A percentile compares a stretch with the other conserved stretches of the same genome.
Evolutionary conservation across 2,113 vertebrate species (phyloP).

Genomic region (Pygoscelis antarcticus): DNA sequence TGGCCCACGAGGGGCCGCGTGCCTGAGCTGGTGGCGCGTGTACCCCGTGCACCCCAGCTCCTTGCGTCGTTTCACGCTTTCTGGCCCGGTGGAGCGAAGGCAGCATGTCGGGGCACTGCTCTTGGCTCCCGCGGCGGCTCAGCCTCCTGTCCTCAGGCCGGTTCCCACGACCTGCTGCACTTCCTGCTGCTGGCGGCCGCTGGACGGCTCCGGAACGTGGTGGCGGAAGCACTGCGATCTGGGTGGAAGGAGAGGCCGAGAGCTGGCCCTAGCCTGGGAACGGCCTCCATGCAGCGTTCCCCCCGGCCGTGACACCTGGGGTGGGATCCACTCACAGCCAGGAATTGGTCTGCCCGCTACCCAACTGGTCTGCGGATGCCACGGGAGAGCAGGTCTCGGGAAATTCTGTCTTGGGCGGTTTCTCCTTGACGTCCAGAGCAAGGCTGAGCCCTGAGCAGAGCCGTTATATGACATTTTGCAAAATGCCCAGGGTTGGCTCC

Average conservation of each 20-base stretch:
- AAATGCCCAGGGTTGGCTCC: background rate
- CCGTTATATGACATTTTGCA: background rate
- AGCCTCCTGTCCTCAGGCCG: background rate
- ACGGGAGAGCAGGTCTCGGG: background rate
- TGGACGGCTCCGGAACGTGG: background rate
- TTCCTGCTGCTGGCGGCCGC: background rate
- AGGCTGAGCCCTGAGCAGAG: background rate
- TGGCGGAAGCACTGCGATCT: background rate
- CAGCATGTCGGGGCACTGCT: rapidly evolving
- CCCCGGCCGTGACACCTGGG: rapidly evolving
- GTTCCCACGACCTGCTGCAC: slow-evolving; percentile 35
- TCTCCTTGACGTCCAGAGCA: background rate
- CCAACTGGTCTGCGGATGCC: rapidly evolving
- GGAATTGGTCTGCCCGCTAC: background rate
- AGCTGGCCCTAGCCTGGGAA: background rate
- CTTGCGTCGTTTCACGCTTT: rapidly evolving
- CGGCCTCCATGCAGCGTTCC: background rate
- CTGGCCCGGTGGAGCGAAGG: rapidly evolving
- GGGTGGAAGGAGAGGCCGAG: background rate
- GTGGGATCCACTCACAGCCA: rapidly evolving
- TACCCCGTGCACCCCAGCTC: background rate
- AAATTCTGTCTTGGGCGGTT: rapidly evolving
- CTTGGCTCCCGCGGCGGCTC: rapidly evolving
- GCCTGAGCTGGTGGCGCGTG: rapidly evolving
- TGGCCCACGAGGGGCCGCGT: rapidly evolving